These are phyloP conservation scores for Anabas testudineus DNA, from an alignment of 2,797 vertebrate species.

Conservation along the genomic window DNA sequence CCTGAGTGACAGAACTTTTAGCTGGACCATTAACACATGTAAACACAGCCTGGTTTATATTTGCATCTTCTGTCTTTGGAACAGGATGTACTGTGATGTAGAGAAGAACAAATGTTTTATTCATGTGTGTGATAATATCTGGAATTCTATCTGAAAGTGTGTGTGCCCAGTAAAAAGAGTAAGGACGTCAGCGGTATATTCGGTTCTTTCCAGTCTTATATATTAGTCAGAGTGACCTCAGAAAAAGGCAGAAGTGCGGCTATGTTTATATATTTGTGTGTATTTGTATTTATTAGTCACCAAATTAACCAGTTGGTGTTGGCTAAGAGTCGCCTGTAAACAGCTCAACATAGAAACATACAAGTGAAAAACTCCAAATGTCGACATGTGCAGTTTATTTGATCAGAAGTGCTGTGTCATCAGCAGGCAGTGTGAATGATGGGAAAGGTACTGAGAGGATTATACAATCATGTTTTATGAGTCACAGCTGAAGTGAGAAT, in stretches of 20 bases:
- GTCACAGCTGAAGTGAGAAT: conserved; percentile 31
- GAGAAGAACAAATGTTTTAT: not conserved
- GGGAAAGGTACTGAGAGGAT: conserved; percentile 29
- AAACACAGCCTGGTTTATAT: not conserved
- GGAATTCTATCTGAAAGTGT: not conserved
- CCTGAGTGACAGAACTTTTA: conserved; percentile 54
- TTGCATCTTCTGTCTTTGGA: not conserved
- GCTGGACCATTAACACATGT: conserved; percentile 4
- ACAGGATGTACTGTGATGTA: not conserved
- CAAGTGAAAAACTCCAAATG: conserved; percentile 41
- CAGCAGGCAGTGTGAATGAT: not conserved
- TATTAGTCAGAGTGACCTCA: conserved; percentile 52
- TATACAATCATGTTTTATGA: conserved; percentile 12
- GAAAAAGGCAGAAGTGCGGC: conserved; percentile 56
- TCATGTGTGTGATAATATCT: not conserved
- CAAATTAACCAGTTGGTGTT: conserved; percentile 7
- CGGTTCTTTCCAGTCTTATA: conserved; percentile 53
- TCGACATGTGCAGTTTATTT: conserved; percentile 17
- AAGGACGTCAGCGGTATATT: conserved; percentile 45
- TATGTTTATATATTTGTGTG: conserved; percentile 52
- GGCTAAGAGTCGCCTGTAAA: conserved; percentile 16
- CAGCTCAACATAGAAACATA: conserved; percentile 20
- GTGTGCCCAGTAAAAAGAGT: conserved; percentile 31
- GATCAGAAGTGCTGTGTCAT: conserved; percentile 22
- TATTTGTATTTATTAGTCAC: conserved; percentile 58